Evolutionary conservation across 1,140 invertebrate species (phyloP), one percentile per base, ranked within the genome.

Genomic region (Calliopsis andreniformis): DNA sequence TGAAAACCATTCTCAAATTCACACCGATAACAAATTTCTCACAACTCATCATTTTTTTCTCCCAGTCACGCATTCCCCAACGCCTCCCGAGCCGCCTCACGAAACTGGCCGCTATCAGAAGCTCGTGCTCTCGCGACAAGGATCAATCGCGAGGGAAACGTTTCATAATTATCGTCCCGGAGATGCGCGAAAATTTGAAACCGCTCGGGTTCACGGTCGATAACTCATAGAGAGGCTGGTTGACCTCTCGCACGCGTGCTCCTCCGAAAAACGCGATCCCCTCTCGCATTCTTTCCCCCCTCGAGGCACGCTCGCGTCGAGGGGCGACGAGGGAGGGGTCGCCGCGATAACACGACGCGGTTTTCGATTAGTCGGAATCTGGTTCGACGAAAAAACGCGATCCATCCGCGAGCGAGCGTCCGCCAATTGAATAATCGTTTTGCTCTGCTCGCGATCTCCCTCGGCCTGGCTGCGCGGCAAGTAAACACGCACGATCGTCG

Each of bases 201-300:
- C 20, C 20, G 16, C 32, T 30, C 43, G 10, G 18, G 35, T 25
- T 18, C 4, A 16, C 62, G 66, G 3, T 42, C 7, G 55, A 70
- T 59, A 45, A 70, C 42, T 18, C 30, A 2, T 23, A 23, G 25
- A 47, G 12, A 56, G 23, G 3, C 23, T 20, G 32, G 28, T 49
- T 71, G 68, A 71, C 68, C 68, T 71, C 32, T 51, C 56, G 68
- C 68, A 64, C 70, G 49, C 70, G 68, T n/a, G 63, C 39, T 62
- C 49, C 61, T 14, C 35, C 32, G 28, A 64, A 73, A 73, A 73
- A 3, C 49, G 12, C 32, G n/a, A 23, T 55, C 66, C n/a, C 8
- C 20, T 6, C 20, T 20, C 8, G 32, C 7, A 39, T 39, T 39
- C 35, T 39, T 39, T 39, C 35, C 10, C 35, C 35, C 4, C 10